Conservation (phyloP, 2,113 vertebrate genomes). For the Lophotis ruficrista region DNA sequence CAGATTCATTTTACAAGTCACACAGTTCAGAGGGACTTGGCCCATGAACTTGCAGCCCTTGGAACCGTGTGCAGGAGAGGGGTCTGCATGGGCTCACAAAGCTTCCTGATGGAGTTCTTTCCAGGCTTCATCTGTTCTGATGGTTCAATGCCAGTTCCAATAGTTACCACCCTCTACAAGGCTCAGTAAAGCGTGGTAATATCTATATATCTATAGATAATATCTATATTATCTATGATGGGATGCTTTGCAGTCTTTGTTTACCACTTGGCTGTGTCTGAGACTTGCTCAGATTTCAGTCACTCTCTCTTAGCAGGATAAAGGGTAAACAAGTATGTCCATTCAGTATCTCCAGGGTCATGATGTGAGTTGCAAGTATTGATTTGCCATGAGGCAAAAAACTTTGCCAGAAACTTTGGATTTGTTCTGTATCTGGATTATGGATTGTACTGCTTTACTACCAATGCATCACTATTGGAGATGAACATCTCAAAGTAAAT, state of each 20-base stretch:
- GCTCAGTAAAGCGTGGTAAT: neutral
- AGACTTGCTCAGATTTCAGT: neutral
- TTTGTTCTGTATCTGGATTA: neutral
- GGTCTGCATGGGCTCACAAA: neutral
- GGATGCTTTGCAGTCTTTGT: neutral
- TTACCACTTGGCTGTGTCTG: neutral
- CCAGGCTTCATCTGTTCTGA: neutral
- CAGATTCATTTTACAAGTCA: neutral
- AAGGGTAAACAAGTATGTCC: neutral
- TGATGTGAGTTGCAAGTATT: neutral
- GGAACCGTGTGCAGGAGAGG: neutral
- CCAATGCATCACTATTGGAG: rapidly evolving
- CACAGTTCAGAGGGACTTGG: neutral
- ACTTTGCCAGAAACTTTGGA: neutral
- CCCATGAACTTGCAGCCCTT: neutral
- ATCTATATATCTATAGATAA: too few relatives aligned
- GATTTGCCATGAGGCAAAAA: neutral
- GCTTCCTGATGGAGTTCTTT: neutral
- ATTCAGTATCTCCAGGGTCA: neutral
- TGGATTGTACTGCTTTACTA: neutral
- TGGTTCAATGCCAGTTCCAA: neutral
- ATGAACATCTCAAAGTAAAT: neutral
- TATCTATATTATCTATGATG: neutral
- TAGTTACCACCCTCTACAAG: neutral
- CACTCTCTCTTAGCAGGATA: neutral